Evolutionary conservation across 2,888 invertebrate species (phyloP), one percentile per base, ranked within the genome.

Genomic region (Trichogramma evanescens): DNA sequence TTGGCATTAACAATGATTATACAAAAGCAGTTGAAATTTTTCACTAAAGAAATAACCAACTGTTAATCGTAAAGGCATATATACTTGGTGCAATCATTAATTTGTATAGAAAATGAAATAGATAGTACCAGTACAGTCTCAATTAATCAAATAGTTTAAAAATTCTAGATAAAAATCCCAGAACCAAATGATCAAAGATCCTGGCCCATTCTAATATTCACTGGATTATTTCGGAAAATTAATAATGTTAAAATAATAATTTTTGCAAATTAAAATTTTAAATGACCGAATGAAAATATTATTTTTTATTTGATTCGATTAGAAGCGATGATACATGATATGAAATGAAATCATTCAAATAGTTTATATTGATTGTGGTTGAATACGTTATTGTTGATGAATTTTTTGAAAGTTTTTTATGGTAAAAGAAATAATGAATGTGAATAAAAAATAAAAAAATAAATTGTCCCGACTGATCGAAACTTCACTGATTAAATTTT

Each of bases 91-190:
- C 26, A 26, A 26, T 26, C 26, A 26, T 26, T 26, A 26, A 26
- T 26, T 26, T 26, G 26, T 26, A 26, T 26, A 26, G 52, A 6
- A 48, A 50, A 54, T 43, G 5, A 13, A 57, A 40, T 9, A 50
- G 6, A 38, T 40, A 58, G 49, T 5, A 56, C 54, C 56, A 62
- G 60, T 39, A 62, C 41, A 64, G 63, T 58, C 62, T 64, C 60
- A 60, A 60, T 64, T 60, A 64, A 64, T 26, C 54, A 60, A 62
- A 54, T 52, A 64, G 42, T 55, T 61, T 59, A 10, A 44, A 44
- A 44, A 50, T 43, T 54, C 13, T 39, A 62, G 9, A 50, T 44
- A 58, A 48, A 59, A 59, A 45, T 59, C 57, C 59, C 59, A 59
- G 39, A 63, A 60, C 63, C 59, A 58, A 44, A 50, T 60, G 52